These are phyloP conservation scores for Eunapius fragilis DNA, from an alignment of 37 sponge, comb jelly and placozoan genomes.

Conservation along the genomic window DNA sequence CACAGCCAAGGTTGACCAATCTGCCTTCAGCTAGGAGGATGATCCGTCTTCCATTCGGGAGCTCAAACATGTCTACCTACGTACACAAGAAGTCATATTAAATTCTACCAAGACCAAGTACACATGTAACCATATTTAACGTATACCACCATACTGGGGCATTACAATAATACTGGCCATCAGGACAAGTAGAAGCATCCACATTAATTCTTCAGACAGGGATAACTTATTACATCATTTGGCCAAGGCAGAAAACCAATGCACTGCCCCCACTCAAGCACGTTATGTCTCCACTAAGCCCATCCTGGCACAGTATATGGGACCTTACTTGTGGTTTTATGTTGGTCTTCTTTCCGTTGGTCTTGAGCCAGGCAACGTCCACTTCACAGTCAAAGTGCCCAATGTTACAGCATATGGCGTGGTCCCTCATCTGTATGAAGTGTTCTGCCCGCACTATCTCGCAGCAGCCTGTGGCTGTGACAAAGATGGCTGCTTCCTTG, in stretches of 20 bases:
- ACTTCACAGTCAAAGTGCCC: conserved; percentile 99
- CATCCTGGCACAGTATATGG: no score
- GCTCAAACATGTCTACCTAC: conserved; percentile 90
- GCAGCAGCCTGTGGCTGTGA: conserved; percentile 96
- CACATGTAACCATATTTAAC: no score
- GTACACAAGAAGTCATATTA: neutral
- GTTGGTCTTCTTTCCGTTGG: conserved; percentile 66
- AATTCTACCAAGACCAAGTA: no score
- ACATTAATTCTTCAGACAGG: no score
- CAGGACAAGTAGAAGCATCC: no score
- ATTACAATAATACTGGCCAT: no score
- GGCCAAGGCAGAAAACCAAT: no score
- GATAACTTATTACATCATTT: no score
- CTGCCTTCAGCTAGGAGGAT: conserved; percentile 95
- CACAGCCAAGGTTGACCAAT: conserved; percentile 98
- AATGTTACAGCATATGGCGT: conserved; percentile 97
- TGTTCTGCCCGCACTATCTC: conserved; percentile 89
- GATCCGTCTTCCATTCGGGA: conserved; percentile 88
- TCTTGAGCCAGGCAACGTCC: conserved; percentile 90
- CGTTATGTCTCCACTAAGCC: no score
- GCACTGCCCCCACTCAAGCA: no score
- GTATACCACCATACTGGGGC: no score
- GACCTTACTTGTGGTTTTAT: conserved; percentile 94
- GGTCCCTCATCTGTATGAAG: conserved; percentile 88
- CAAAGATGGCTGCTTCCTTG: conserved; percentile 79